A percentile compares a stretch with the other conserved stretches of the same genome.
phyloP scores from a whole-genome alignment of 1,140 invertebrate species.

The Papilio polytes region DNA sequence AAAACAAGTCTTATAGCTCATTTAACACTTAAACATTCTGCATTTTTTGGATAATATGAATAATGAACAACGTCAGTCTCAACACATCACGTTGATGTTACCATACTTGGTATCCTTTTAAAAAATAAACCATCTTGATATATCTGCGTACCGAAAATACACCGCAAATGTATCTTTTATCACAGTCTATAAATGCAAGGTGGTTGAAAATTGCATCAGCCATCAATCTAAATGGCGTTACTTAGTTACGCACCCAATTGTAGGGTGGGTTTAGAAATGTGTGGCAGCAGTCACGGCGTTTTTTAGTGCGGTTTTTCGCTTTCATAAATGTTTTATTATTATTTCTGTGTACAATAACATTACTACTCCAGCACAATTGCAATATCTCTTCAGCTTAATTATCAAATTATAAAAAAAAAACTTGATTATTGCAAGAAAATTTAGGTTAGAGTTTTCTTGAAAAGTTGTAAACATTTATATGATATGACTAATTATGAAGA shows the following conservation, averaged over 20 bases:
- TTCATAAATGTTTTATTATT: too few species aligned
- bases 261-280: slow-evolving; percentile 38
- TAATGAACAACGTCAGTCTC: neutral
- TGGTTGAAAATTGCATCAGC: slow-evolving; percentile 79
- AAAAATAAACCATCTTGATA: neutral
- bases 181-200: slow-evolving; percentile 75
- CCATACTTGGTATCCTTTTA: neutral
- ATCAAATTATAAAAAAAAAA: too few species aligned
- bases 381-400: too few species aligned
- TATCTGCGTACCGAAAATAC: slow-evolving; percentile 42
- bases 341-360: too few species aligned
- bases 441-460: too few species aligned
- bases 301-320: neutral
- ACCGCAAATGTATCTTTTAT: slow-evolving; percentile 67
- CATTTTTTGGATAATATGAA: neutral
- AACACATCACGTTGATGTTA: neutral
- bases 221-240: slow-evolving; percentile 80
- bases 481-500: too few species aligned
- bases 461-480: too few species aligned
- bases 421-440: too few species aligned
- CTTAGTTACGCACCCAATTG: slow-evolving; percentile 70
- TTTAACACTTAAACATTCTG: neutral
- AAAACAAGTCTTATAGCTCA: neutral
- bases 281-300: slow-evolving; percentile 50
- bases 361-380: too few species aligned